These are phyloP conservation scores for Pantala flavescens DNA, from an alignment of 1,140 invertebrate genomes.

Conservation along the genomic window DNA sequence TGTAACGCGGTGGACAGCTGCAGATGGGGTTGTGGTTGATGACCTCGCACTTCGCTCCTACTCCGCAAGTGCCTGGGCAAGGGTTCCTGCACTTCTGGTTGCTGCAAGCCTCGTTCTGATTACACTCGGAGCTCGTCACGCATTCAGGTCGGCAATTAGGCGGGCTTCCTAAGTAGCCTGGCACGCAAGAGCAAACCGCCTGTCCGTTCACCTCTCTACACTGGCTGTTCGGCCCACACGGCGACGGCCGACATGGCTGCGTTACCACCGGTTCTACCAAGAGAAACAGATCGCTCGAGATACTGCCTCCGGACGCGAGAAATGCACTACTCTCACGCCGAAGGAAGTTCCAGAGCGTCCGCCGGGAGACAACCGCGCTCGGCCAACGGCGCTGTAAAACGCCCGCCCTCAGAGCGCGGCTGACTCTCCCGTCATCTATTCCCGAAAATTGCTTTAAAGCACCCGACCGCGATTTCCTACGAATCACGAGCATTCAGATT, in stretches of 20 bases:
- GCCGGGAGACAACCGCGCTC: neutral
- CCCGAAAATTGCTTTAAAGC: too few relatives aligned
- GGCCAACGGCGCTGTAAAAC: too few relatives aligned
- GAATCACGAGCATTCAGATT: too few relatives aligned
- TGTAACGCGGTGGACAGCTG: conserved; percentile 33
- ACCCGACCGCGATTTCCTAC: neutral
- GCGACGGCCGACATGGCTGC: conserved; percentile 27
- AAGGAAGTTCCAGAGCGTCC: conserved; percentile 26
- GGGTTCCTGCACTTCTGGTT: conserved; percentile 37
- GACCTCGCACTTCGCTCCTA: conserved; percentile 35
- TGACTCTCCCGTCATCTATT: too few relatives aligned
- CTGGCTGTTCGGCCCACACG: conserved; percentile 40
- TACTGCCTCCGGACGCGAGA: neutral
- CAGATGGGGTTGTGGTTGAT: conserved; percentile 38
- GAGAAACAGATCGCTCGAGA: conserved; percentile 17
- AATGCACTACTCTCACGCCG: conserved; percentile 14
- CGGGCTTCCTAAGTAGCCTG: conserved; percentile 37
- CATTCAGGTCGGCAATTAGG: conserved; percentile 38
- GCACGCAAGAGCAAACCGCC: conserved; percentile 40
- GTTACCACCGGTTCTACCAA: conserved; percentile 14
- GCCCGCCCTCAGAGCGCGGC: too few relatives aligned
- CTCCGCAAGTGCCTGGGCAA: conserved; percentile 39
- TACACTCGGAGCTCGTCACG: conserved; percentile 35
- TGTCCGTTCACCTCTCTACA: conserved; percentile 36
- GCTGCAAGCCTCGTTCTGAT: conserved; percentile 34